Evolutionary conservation across 2,113 vertebrate genomes (phyloP), one percentile per base, ranked within the genome.

Genomic region (Rhizomys pruinosus): DNA sequence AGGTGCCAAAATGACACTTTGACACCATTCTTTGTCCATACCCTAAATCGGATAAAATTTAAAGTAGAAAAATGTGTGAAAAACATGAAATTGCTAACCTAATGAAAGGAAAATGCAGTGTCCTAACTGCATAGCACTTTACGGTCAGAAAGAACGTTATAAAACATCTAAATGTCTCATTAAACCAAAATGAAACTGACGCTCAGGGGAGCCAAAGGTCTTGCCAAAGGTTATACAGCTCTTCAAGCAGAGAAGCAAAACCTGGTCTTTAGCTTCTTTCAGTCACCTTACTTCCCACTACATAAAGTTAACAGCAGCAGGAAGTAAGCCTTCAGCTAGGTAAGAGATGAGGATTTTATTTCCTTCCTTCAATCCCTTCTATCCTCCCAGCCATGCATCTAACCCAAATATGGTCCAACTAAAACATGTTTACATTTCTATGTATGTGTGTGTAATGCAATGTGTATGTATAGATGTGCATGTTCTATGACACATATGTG

Each of bases 51-150:
- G 39, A 96, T 79, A 23, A 25, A 88, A 52, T 27, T 3, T 19
- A 95, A 95, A 96, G 27, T 76, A 82, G 34, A 96, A 96, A 93
- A 95, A 92, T 59, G 90, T 74, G n/a, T 23, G 37, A 42, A 92
- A 74, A 82, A 47, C 69, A 80, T 80, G 77, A 89, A 90, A 69
- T 96, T 68, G 63, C 12, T 92, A 79, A 61, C 74, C 71, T 44
- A 84, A 76, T n/a, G 29, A 73, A 94, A 22, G 68, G 13, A 80
- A n/a, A 55, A 4, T 25, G 7, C 17, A n/a, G 10, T 69, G 5
- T 5, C 66, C 27, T 79, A 76, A 86, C 76, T 37, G 17, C 11
- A 47, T 1, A 86, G 37, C 27, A 55, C 61, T 69, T 87, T 47
- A 81, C 64, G 89, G 12, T 10, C 66, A 5, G 19, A 73, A 80